phyloP scores from a whole-genome alignment of 2,113 vertebrate species.

The Butastur rufipennis region DNA sequence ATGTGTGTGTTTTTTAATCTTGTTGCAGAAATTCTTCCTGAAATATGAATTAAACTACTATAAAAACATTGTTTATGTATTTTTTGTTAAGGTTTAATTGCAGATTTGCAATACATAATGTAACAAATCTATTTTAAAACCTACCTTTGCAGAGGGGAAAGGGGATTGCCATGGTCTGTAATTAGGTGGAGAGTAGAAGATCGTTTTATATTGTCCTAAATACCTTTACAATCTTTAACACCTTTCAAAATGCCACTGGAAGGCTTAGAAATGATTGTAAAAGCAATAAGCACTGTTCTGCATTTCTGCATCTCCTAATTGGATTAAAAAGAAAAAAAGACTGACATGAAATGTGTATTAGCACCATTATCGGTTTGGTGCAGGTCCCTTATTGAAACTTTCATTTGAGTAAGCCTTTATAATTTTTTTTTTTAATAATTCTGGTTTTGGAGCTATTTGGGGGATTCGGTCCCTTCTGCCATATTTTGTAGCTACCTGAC shows the following conservation, averaged over 20 bases:
- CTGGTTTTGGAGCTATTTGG: not conserved
- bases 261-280: not conserved
- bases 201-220: not conserved
- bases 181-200: not conserved
- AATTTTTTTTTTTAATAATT: not conserved
- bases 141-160: not conserved
- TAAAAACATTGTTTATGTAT: not conserved
- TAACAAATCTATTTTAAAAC: not conserved
- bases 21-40: not conserved
- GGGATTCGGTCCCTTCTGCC: not conserved
- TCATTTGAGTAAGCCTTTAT: not conserved
- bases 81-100: not conserved
- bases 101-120: not conserved
- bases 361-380: not conserved
- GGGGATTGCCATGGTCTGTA: not conserved
- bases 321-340: not conserved
- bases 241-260: not conserved
- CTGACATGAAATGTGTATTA: not conserved
- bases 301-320: not conserved
- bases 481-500: not conserved
- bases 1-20: not conserved
- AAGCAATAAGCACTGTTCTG: not conserved
- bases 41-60: not conserved
- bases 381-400: not conserved
- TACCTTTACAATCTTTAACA: not conserved